These are phyloP conservation scores for Erythrocercus mccallii DNA, from an alignment of 2,113 vertebrate genomes.

Conservation along the genomic window DNA sequence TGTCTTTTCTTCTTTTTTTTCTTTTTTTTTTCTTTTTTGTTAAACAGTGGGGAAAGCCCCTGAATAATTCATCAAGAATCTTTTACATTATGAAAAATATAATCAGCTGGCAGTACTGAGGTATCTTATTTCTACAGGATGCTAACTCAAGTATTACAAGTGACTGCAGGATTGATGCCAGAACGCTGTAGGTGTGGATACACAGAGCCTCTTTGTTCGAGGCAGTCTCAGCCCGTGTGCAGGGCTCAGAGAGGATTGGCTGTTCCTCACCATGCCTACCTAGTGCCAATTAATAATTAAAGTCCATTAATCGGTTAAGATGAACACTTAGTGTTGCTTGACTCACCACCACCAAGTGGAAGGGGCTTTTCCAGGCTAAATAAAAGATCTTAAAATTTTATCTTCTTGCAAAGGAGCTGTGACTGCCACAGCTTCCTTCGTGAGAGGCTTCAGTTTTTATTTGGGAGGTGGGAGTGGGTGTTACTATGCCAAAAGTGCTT, in stretches of 20 bases:
- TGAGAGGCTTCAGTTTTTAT: neutral
- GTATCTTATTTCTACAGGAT: conserved; percentile 46
- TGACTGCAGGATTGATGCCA: conserved; percentile 31
- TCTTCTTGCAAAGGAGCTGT: neutral
- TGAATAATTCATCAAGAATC: conserved; percentile 64
- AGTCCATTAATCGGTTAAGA: conserved; percentile 34
- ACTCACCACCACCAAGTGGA: neutral
- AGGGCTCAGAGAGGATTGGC: neutral
- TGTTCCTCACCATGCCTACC: neutral
- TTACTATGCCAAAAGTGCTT: conserved; percentile 1
- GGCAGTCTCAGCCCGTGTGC: neutral
- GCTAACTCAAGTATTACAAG: conserved; percentile 51
- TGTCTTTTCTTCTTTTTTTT: neutral
- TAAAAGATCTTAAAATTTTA: neutral
- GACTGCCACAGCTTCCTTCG: neutral
- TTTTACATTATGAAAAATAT: conserved; percentile 63
- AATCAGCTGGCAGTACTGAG: conserved; percentile 55
- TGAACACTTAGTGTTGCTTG: neutral
- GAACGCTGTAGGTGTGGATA: neutral
- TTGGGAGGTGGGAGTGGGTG: neutral
- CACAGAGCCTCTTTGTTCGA: neutral
- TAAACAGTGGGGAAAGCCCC: neutral
- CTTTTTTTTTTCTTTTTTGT: fast-evolving
- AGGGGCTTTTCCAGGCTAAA: neutral
- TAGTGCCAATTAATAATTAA: conserved; percentile 39